These are phyloP conservation scores for Aphyosemion australe DNA, from an alignment of 2,113 vertebrate genomes.

Conservation along the genomic window DNA sequence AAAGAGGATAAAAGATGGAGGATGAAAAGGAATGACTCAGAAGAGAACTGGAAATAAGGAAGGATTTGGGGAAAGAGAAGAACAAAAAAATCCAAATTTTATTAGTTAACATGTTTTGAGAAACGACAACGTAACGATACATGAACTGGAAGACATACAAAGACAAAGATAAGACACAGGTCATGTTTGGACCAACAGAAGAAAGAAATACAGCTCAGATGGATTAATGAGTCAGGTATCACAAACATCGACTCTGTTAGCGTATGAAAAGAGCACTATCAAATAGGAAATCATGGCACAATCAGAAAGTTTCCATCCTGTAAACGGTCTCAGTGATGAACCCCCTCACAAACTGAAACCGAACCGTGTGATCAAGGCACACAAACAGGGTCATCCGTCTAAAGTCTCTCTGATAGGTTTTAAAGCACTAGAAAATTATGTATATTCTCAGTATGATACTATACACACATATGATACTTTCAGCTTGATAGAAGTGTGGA, in stretches of 20 bases:
- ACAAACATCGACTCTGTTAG: slow-evolving; percentile 64
- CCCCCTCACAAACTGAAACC: slow-evolving; percentile 54
- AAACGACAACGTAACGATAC: slow-evolving; percentile 64
- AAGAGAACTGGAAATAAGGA: slow-evolving; percentile 10
- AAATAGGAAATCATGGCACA: slow-evolving; percentile 68
- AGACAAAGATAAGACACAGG: slow-evolving; percentile 67
- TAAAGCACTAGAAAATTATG: slow-evolving; percentile 80
- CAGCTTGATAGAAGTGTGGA: slow-evolving; percentile 68
- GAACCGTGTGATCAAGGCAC: slow-evolving; percentile 69
- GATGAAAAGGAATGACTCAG: background rate
- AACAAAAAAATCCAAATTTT: slow-evolving; percentile 55
- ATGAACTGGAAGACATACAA: slow-evolving; percentile 75
- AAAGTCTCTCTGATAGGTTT: slow-evolving; percentile 42
- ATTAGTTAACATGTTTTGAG: slow-evolving; percentile 53
- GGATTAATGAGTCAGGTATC: slow-evolving; percentile 52
- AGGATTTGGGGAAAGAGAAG: slow-evolving; percentile 28
- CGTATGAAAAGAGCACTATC: slow-evolving; percentile 65
- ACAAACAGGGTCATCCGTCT: slow-evolving; percentile 60
- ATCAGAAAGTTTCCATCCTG: slow-evolving; percentile 59
- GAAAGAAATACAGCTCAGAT: slow-evolving; percentile 45
- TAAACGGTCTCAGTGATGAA: slow-evolving; percentile 48
- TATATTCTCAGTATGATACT: slow-evolving; percentile 71
- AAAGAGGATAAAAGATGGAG: background rate
- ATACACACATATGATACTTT: slow-evolving; percentile 74
- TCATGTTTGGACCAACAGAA: slow-evolving; percentile 58